Base-by-base conservation (phyloP, 1,140 invertebrate genomes). In the Pseudomyrmex cubaensis region DNA sequence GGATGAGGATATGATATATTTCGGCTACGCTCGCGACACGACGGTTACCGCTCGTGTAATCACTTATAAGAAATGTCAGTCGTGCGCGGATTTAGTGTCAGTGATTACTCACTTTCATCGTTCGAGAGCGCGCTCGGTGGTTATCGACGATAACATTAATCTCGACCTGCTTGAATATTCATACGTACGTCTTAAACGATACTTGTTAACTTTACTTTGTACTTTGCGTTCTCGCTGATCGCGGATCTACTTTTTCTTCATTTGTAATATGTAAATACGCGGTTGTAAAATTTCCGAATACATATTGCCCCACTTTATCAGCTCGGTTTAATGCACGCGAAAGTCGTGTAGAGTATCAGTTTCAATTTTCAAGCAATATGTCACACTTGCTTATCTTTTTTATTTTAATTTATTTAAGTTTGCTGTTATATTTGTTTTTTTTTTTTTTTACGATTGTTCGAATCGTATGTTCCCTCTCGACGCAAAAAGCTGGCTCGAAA, bases 141-240 rank as follows among this genome's bases (percentile, higher is more conserved):
- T 80, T 80, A 80, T 80, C 76, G 76, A 80, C 76, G 76, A 54
- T 35, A 80, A 80, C 66, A 80, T 80, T 72, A 80, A 80, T 80
- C 35, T 35, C 66, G 72, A 59, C 44, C 54, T 59, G 66, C n/a
- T 70, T 80, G 76, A 80, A 80, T 80, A 80, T 80, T 80, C 76
- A 80, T 80, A 67, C 35, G 50, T 80, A 67, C 35, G 50, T 67
- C 52, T 80, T 61, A 59, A 70, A 20, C 54, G 56, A 72, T 59
- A 61, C 76, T 59, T 78, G 54, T 78, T 80, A 72, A 72, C 54
- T 20, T 56, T 35, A 35, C 5, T 35, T 35, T 5, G 35, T 35
- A 7, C 35, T 0, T 35, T 35, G 35, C 35, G 35, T 35, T 48
- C 70, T 57, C 35, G 52, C 35, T 59, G 15, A 5, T 59, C 54